A percentile compares a stretch with the other conserved stretches of the same genome.
Conservation (phyloP, 2,113 vertebrate genomes). For the Nyctibius bracteatus region DNA sequence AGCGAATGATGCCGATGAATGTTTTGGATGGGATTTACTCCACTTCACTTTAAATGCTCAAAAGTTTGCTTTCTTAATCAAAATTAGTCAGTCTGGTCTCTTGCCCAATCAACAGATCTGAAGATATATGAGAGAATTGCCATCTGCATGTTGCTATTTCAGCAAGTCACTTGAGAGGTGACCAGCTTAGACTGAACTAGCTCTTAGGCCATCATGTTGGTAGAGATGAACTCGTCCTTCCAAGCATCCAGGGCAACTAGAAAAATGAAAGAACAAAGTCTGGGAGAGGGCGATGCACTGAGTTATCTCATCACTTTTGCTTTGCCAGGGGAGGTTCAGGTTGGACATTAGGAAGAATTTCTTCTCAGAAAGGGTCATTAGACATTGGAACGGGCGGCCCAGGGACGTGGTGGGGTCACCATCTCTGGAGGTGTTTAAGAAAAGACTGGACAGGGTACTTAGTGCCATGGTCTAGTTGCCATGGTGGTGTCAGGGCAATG, state of each 20-base stretch:
- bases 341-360: too few species aligned
- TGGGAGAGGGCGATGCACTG: not conserved
- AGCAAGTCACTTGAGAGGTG: not conserved
- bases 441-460: too few species aligned
- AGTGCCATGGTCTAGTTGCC: too few species aligned
- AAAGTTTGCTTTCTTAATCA: not conserved
- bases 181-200: not conserved
- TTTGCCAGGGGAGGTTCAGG: too few species aligned
- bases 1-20: not conserved
- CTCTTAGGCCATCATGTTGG: rapidly evolving
- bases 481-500: too few species aligned
- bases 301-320: not conserved
- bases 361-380: too few species aligned
- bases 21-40: not conserved
- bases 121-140: not conserved
- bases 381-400: too few species aligned
- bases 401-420: too few species aligned
- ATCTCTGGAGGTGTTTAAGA: too few species aligned
- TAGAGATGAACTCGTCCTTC: not conserved
- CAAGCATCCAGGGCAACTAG: not conserved
- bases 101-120: not conserved
- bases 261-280: not conserved
- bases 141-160: not conserved
- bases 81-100: not conserved
- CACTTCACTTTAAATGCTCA: not conserved